Percentiles rank a stretch among this genome's conserved stretches.
These are phyloP conservation scores for Chitala chitala DNA, from an alignment of 2,113 vertebrate genomes.

Conservation along the genomic window DNA sequence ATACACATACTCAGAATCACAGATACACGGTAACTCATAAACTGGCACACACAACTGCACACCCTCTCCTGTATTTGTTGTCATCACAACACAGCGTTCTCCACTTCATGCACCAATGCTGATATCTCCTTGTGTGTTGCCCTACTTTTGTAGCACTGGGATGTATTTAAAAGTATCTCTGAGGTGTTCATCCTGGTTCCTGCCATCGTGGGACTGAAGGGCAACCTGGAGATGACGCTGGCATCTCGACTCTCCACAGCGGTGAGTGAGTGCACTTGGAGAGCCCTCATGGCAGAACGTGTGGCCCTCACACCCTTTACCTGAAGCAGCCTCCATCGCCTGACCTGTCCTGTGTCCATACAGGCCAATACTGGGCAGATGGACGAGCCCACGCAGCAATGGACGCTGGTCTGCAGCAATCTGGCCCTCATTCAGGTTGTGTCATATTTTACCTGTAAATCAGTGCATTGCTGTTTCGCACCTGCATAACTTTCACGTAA, in stretches of 20 bases:
- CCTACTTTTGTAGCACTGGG: constrained; percentile 70
- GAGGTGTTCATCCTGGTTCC: constrained; percentile 79
- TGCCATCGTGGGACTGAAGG: constrained; percentile 83
- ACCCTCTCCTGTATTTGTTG: no score
- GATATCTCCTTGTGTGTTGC: no score
- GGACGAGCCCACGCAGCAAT: constrained; percentile 67
- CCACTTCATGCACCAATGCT: no score
- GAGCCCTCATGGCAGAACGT: not conserved
- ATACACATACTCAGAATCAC: no score
- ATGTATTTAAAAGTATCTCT: constrained; percentile 72
- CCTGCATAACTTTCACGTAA: no score
- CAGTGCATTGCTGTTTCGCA: no score
- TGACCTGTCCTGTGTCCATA: not conserved
- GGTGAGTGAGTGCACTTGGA: constrained; percentile 57
- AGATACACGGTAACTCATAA: not conserved
- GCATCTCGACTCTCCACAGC: constrained; percentile 84
- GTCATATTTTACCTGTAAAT: no score
- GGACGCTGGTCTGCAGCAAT: constrained; percentile 74
- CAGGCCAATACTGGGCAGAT: constrained; percentile 83
- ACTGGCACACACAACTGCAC: no score
- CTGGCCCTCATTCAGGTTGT: constrained; percentile 81
- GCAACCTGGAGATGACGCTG: constrained; percentile 90
- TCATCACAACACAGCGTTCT: no score
- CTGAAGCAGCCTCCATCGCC: not conserved
- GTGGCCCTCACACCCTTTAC: no score